A percentile compares a stretch with the other conserved stretches of the same genome.
phyloP scores from a whole-genome alignment of 2,113 vertebrate species.

The Dipodomys spectabilis region DNA sequence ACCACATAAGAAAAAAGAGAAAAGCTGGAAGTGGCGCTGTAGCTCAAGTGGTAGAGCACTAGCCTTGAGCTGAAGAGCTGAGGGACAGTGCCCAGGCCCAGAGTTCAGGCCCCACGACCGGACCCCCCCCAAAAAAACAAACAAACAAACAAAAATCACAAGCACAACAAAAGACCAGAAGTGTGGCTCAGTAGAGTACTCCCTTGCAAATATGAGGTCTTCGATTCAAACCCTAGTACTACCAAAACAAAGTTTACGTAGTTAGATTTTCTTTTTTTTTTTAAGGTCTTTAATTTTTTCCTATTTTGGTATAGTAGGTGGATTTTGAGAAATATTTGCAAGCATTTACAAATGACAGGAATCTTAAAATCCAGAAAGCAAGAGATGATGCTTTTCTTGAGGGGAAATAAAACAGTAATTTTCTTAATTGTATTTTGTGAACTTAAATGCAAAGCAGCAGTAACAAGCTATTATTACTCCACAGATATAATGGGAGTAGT shows the following conservation, averaged over 20 bases:
- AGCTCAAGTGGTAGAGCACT: too few species aligned
- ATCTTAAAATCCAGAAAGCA: slow-evolving; percentile 62
- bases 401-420: not conserved
- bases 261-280: slow-evolving; percentile 7
- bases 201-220: too few species aligned
- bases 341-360: slow-evolving; percentile 7
- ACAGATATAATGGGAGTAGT: not conserved
- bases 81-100: too few species aligned
- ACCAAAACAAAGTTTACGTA: not conserved
- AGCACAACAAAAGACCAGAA: too few species aligned
- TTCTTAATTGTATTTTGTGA: slow-evolving; percentile 50
- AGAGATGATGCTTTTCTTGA: not conserved
- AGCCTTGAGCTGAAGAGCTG: too few species aligned
- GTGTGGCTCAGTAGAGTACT: too few species aligned
- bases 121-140: too few species aligned
- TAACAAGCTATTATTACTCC: slow-evolving; percentile 14
- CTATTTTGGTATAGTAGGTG: slow-evolving; percentile 4
- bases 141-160: too few species aligned
- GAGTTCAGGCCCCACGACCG: too few species aligned
- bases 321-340: slow-evolving; percentile 30
- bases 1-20: too few species aligned
- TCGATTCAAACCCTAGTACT: too few species aligned
- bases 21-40: too few species aligned
- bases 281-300: not conserved
- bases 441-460: not conserved